Conservation (phyloP, 2,797 vertebrate genomes). For the Coregonus ussuriensis region DNA sequence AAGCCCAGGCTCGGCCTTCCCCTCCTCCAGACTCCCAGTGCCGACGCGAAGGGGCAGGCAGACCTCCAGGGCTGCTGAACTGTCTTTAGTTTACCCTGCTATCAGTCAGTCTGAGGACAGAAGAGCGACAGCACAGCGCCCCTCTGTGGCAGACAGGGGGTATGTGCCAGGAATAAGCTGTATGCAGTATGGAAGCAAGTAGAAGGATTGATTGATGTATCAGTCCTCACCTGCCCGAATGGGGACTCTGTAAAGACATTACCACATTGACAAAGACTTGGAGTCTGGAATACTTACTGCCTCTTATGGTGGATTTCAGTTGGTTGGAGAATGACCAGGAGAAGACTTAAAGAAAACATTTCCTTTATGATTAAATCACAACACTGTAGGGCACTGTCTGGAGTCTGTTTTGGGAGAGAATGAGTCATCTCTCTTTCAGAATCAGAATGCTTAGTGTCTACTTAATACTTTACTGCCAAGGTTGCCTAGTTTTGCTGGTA, state of each 20-base stretch:
- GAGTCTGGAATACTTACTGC: slow-evolving; percentile 60
- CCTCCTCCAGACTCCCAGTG: slow-evolving; percentile 42
- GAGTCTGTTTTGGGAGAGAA: slow-evolving; percentile 31
- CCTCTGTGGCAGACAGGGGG: slow-evolving; percentile 47
- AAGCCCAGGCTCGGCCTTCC: slow-evolving; percentile 49
- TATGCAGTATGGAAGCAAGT: slow-evolving; percentile 55
- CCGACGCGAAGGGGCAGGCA: slow-evolving; percentile 41
- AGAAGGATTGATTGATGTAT: slow-evolving; percentile 46
- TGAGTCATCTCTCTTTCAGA: slow-evolving; percentile 45
- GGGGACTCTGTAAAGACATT: not conserved
- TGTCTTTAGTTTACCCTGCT: slow-evolving; percentile 73
- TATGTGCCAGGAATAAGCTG: slow-evolving; percentile 74
- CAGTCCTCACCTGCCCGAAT: slow-evolving; percentile 16
- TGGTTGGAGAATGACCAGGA: slow-evolving; percentile 9
- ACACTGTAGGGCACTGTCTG: slow-evolving; percentile 44
- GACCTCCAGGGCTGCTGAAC: slow-evolving; percentile 53
- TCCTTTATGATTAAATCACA: slow-evolving; percentile 58
- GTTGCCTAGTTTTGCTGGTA: slow-evolving; percentile 40
- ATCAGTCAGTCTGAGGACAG: slow-evolving; percentile 47
- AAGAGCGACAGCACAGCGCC: slow-evolving; percentile 54
- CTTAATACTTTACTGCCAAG: slow-evolving; percentile 39
- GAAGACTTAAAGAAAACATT: slow-evolving; percentile 54
- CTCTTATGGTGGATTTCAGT: slow-evolving; percentile 21
- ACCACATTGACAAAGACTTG: not conserved
- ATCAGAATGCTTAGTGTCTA: slow-evolving; percentile 35